Conservation (phyloP, 2,888 invertebrate species). For the Idaea dimidiata region DNA sequence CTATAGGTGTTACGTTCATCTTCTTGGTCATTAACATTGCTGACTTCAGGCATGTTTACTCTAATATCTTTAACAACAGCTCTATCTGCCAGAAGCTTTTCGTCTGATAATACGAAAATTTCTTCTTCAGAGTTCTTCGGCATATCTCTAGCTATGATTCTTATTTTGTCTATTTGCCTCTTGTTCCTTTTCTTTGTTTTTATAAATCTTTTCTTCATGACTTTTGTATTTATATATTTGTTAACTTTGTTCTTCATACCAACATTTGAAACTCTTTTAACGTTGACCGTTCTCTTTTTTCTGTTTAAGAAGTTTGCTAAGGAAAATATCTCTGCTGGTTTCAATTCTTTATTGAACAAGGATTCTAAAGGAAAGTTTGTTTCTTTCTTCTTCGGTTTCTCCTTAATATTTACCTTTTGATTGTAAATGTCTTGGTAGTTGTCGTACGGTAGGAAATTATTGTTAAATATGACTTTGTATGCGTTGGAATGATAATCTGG, state of each 20-base stretch:
- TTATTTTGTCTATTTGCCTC: slow-evolving; percentile 58
- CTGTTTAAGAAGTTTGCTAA: slow-evolving; percentile 47
- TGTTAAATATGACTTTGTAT: slow-evolving; percentile 43
- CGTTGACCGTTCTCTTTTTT: slow-evolving; percentile 46
- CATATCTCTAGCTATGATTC: slow-evolving; percentile 52
- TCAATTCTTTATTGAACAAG: slow-evolving; percentile 47
- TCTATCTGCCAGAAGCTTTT: slow-evolving; percentile 54
- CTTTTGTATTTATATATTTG: slow-evolving; percentile 52
- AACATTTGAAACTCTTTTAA: slow-evolving; percentile 47
- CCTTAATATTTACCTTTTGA: slow-evolving; percentile 18
- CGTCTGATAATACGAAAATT: slow-evolving; percentile 52
- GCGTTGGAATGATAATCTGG: slow-evolving; percentile 49
- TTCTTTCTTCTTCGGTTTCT: slow-evolving; percentile 13
- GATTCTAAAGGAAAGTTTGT: slow-evolving; percentile 37
- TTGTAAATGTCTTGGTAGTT: slow-evolving; percentile 45
- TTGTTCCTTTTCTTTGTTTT: slow-evolving; percentile 56
- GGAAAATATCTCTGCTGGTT: slow-evolving; percentile 51
- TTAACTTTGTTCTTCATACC: slow-evolving; percentile 51
- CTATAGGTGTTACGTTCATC: slow-evolving; percentile 15
- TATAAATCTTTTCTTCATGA: slow-evolving; percentile 44
- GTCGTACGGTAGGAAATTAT: slow-evolving; percentile 40
- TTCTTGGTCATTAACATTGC: slow-evolving; percentile 25
- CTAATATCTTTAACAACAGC: slow-evolving; percentile 47
- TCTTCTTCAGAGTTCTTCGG: slow-evolving; percentile 50
- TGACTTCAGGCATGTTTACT: slow-evolving; percentile 33